Evolutionary conservation across 2,888 invertebrate species (phyloP).

Genomic region (Nebria brevicollis): DNA sequence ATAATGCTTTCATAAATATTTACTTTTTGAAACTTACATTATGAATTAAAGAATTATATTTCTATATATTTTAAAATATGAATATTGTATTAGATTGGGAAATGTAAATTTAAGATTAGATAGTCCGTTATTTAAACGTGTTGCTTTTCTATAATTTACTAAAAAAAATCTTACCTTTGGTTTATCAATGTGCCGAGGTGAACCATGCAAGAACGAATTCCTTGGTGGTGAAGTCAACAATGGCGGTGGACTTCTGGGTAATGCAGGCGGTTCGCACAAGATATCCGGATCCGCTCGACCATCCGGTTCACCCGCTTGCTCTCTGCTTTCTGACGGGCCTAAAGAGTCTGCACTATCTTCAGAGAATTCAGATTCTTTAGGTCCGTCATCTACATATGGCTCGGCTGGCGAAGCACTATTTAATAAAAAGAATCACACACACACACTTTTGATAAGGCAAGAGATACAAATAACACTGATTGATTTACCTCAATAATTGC

Average conservation of each 20-base stretch:
- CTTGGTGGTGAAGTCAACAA: slow-evolving; percentile 67
- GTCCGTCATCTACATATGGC: not conserved
- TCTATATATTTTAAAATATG: not conserved
- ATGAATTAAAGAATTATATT: not conserved
- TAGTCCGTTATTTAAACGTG: no score
- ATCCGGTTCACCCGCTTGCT: slow-evolving; percentile 85
- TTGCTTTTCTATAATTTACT: no score
- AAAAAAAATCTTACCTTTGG: slow-evolving; percentile 22
- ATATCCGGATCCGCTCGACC: slow-evolving; percentile 84
- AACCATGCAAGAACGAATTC: slow-evolving; percentile 77
- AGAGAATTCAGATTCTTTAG: slow-evolving; percentile 14
- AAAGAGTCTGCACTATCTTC: slow-evolving; percentile 46
- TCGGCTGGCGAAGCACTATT: not conserved
- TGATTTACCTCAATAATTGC: slow-evolving; percentile 35
- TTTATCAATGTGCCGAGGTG: slow-evolving; percentile 20
- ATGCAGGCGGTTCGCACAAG: slow-evolving; percentile 71
- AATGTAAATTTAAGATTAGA: not conserved
- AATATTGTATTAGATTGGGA: not conserved
- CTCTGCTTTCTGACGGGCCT: slow-evolving; percentile 71
- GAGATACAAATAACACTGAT: not conserved
- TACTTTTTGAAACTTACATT: not conserved
- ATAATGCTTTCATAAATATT: not conserved
- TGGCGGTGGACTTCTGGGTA: slow-evolving; percentile 77
- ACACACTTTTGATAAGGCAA: not conserved
- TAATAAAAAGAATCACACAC: not conserved